These are phyloP conservation scores for Drosophila nr. medialis DNA, from an alignment of 2,888 invertebrate genomes.

Conservation along the genomic window DNA sequence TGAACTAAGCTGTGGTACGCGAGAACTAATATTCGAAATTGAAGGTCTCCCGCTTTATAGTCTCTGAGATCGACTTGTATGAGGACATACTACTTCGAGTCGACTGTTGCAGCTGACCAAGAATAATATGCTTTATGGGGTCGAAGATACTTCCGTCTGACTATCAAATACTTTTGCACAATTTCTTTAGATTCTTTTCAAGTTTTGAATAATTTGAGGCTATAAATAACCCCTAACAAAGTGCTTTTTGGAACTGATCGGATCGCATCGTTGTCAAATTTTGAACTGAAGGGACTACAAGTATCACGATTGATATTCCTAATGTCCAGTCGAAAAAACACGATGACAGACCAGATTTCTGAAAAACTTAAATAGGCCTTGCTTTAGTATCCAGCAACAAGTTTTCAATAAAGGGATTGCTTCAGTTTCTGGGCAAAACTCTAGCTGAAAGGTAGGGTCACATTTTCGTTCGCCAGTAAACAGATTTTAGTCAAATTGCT, in stretches of 20 bases:
- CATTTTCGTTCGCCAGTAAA: background rate
- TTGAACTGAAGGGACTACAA: background rate
- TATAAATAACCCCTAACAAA: too few species aligned
- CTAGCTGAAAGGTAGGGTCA: background rate
- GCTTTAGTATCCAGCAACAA: background rate
- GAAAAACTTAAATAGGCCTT: conserved; percentile 20
- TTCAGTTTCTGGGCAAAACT: conserved; percentile 9
- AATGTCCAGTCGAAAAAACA: background rate
- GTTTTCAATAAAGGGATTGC: background rate
- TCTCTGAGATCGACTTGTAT: background rate
- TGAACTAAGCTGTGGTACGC: too few species aligned
- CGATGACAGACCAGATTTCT: background rate
- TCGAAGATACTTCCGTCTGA: background rate
- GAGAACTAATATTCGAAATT: background rate
- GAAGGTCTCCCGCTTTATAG: background rate
- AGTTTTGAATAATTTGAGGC: too few species aligned
- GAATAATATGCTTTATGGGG: background rate
- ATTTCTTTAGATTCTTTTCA: too few species aligned
- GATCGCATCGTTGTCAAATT: too few species aligned
- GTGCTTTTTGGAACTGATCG: too few species aligned
- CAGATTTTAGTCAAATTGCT: background rate
- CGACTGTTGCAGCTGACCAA: background rate
- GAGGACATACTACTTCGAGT: background rate
- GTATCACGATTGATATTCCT: background rate
- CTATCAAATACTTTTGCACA: background rate